Base-by-base conservation (phyloP, 2,113 vertebrate genomes). In the Mirza zaza region DNA sequence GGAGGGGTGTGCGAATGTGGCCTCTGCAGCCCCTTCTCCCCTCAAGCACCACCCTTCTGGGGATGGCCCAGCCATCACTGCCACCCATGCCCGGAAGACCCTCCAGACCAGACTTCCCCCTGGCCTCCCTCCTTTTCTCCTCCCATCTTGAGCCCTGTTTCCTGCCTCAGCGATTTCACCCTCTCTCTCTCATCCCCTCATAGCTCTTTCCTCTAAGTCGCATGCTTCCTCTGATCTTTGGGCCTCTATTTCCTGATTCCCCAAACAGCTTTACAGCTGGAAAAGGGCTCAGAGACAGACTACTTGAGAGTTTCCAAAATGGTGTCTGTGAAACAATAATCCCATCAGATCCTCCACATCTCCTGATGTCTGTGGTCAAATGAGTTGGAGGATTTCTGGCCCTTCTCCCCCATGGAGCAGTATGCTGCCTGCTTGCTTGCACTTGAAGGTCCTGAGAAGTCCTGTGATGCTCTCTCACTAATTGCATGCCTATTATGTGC, bases 161-260 rank as follows among this genome's bases (percentile, higher is more conserved):
- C 95, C 79, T 83, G 93, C 73, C 68, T 82, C 13, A 42, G 52
- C 15, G 20, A 39, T 80, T 79, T 95, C 34, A 50, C 59, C 57
- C 59, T 93, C 32, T 77, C 11, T 94, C 85, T 89, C 45, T 89
- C 57, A 87, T 90, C 48, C 48, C 68, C 68, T 89, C 21, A 29
- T 70, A 93, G 86, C 79, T 70, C 95, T 93, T 88, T 73, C 91
- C 89, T 80, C 36, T 34, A 63, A n/a, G 13, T 61, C 36, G 91
- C 67, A 34, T 20, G 61, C 63, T 93, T 93, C 91, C 91, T 52
- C 52, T 93, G 39, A 20, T 85, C 59, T 88, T 87, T 73, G 50
- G 61, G 63, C 23, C 52, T 86, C 81, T 82, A 80, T 80, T 94
- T 94, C 45, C 11, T 34, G 55, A 88, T 94, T 96, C 95, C 79